Conservation (phyloP, 2,797 vertebrate species). For the Pteronotus mesoamericanus region DNA sequence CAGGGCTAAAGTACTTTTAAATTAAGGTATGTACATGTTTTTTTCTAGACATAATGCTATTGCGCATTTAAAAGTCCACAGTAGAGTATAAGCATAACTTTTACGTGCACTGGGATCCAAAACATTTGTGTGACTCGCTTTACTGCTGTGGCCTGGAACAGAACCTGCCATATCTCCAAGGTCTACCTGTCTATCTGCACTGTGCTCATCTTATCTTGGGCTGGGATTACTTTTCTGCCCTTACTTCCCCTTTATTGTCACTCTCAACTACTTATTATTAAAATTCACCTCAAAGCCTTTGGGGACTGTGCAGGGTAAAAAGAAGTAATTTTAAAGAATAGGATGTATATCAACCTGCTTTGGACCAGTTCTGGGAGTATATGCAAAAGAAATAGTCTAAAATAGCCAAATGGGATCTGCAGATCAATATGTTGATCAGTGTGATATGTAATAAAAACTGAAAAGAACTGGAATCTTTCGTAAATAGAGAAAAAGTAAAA, state of each 20-base stretch:
- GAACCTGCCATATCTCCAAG: neutral
- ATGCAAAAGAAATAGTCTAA: neutral
- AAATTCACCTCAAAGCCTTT: neutral
- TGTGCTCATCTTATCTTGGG: neutral
- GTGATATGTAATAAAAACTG: neutral
- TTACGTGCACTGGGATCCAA: neutral
- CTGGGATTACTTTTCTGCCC: neutral
- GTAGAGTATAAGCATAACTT: neutral
- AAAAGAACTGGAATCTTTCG: neutral
- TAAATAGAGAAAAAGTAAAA: neutral
- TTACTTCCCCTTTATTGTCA: neutral
- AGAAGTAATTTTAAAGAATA: conserved; percentile 4
- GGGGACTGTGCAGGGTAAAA: neutral
- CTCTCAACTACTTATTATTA: conserved; percentile 5
- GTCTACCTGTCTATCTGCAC: neutral
- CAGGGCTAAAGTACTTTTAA: neutral
- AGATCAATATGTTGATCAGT: neutral
- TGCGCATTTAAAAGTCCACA: neutral
- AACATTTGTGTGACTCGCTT: neutral
- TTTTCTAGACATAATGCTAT: neutral
- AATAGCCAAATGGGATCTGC: neutral
- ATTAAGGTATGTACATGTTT: neutral
- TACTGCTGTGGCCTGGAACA: neutral
- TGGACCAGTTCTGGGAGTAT: neutral
- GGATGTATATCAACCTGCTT: neutral